Percentiles rank a stretch among this genome's conserved stretches.
Evolutionary conservation across 2,113 vertebrate species (phyloP).

Genomic region (Microcebus murinus): DNA sequence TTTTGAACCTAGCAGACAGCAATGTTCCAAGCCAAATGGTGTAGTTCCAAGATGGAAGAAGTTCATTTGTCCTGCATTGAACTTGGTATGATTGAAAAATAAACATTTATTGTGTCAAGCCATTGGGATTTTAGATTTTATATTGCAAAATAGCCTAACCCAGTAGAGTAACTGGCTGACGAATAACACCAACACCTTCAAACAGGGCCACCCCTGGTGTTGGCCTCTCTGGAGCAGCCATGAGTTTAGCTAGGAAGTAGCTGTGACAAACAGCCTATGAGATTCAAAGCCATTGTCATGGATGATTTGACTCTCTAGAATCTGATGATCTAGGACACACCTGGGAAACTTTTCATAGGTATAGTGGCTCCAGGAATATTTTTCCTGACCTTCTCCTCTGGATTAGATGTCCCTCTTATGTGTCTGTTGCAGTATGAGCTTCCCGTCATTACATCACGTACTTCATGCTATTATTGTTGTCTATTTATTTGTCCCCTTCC

Average conservation of each 20-base stretch:
- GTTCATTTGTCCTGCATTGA: not conserved
- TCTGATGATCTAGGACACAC: too few relatives aligned
- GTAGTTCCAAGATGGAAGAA: not conserved
- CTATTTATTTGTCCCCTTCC: not conserved
- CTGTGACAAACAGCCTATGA: not conserved
- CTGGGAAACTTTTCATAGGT: not conserved
- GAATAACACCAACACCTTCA: not conserved
- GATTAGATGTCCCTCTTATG: not conserved
- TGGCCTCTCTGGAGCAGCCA: not conserved
- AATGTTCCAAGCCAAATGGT: not conserved
- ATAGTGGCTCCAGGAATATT: not conserved
- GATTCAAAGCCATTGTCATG: not conserved
- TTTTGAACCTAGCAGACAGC: not conserved
- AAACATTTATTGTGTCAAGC: not conserved
- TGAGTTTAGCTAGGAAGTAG: not conserved
- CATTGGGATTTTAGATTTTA: not conserved
- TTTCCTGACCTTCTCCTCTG: not conserved
- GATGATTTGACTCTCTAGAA: not conserved
- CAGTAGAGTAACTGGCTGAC: not conserved
- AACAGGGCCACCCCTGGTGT: not conserved
- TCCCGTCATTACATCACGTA: not conserved
- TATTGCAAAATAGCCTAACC: not conserved
- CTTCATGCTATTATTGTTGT: not conserved
- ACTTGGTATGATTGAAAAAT: not conserved
- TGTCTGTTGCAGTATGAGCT: not conserved